Evolutionary conservation across 2,888 invertebrate species (phyloP), one percentile per base, ranked within the genome.

Genomic region (Cantharis lateralis): DNA sequence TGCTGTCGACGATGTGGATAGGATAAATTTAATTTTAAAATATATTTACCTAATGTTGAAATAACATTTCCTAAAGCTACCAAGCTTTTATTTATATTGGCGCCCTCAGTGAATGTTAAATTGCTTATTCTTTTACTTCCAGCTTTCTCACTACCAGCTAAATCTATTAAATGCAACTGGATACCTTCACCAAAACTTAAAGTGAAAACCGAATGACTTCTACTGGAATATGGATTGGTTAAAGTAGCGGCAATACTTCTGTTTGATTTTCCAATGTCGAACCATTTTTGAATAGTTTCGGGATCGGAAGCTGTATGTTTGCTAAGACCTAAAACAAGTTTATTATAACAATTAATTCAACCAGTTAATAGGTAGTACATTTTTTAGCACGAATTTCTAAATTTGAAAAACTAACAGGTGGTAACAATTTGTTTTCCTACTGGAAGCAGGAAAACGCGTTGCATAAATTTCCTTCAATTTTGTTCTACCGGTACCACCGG

Each of bases 41-140:
- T 15, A 48, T 48, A 83, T 87, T 88, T 88, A 94, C 94, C 95
- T 82, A 95, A 89, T 61, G 94, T 93, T 24, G 95, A 94, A 84
- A 95, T 95, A 81, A 95, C 95, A 88, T 94, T 95, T 84, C 95
- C 95, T 63, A 95, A 90, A 24, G 95, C 95, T 62, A 95, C 95
- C 76, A 95, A 89, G 70, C 95, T 95, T 85, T 93, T 94, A 88
- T 95, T 95, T 85, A 95, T 95, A 84, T 94, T 95, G 32, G 92
- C 90, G 0, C 92, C 92, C 86, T 92, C 92, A 82, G 92, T 90
- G 81, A 91, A 91, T 76, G 91, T 87, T 78, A 88, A 87, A 76
- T 89, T 87, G 75, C 87, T 87, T 74, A 87, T 87, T 82, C 87
- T 86, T 78, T 88, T 85, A 77, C 86, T 88, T 11, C 91, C 90